phyloP scores from a whole-genome alignment of 2,888 invertebrate species.

The Timema cristinae region DNA sequence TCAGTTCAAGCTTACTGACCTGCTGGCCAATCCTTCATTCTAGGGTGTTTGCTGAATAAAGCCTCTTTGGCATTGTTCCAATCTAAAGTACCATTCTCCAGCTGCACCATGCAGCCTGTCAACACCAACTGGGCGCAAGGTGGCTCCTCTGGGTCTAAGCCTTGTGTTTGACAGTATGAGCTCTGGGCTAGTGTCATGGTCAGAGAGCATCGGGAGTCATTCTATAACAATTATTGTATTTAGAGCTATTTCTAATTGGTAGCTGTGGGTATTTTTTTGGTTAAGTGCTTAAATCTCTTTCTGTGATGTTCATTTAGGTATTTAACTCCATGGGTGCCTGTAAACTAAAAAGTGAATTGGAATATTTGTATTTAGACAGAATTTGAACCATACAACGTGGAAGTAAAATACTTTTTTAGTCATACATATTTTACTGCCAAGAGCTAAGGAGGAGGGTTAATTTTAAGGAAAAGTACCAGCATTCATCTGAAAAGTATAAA shows the following conservation, averaged over 20 bases:
- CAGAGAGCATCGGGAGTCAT: constrained; percentile 59
- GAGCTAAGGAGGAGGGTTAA: too few relatives aligned
- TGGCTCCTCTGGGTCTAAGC: constrained; percentile 57
- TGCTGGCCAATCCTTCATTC: constrained; percentile 62
- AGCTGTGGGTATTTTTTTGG: too few relatives aligned
- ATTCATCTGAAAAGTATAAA: too few relatives aligned
- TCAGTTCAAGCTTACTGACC: constrained; percentile 43
- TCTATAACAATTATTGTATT: constrained; percentile 20
- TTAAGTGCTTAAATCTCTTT: too few relatives aligned
- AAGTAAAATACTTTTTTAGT: too few relatives aligned
- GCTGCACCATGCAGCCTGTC: constrained; percentile 61
- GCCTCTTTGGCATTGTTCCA: constrained; percentile 57
- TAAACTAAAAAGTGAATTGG: too few relatives aligned
- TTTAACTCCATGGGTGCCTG: too few relatives aligned
- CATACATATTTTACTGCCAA: too few relatives aligned
- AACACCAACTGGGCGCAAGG: constrained; percentile 71
- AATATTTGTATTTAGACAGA: too few relatives aligned
- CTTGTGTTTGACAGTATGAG: constrained; percentile 45
- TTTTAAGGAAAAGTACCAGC: too few relatives aligned
- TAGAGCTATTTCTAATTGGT: neutral
- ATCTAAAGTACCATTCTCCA: constrained; percentile 54
- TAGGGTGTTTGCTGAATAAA: constrained; percentile 66
- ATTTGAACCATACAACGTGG: too few relatives aligned
- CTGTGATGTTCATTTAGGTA: too few relatives aligned
- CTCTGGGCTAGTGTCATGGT: constrained; percentile 66